Evolutionary conservation across 2,888 invertebrate genomes (phyloP).

Genomic region (Hesperia comma): DNA sequence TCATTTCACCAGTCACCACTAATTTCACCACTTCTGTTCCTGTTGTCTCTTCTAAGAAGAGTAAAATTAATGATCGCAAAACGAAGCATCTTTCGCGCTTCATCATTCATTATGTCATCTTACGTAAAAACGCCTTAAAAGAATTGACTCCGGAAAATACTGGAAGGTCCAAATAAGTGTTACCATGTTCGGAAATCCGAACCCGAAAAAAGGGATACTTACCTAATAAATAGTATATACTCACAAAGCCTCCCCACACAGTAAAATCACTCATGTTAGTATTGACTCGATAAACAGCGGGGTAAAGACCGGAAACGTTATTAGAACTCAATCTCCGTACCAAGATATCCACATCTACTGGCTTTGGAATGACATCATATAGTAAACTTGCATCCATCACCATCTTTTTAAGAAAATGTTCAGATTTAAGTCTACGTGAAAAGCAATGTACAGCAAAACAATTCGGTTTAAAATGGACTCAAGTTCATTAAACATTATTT

Average conservation of each 20-base stretch:
- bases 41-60: no score
- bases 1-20: no score
- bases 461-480: not conserved
- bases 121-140: no score
- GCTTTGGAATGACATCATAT: constrained; percentile 1
- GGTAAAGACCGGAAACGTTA: constrained; percentile 78
- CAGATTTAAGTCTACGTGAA: not conserved
- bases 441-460: not conserved
- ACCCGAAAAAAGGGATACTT: constrained; percentile 15
- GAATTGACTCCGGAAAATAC: not conserved
- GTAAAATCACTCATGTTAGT: constrained; percentile 69
- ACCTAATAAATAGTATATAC: constrained; percentile 27
- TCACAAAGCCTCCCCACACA: constrained; percentile 43
- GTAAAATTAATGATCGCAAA: no score
- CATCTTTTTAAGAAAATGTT: not conserved
- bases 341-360: constrained; percentile 34
- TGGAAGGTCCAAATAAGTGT: not conserved
- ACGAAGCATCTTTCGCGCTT: no score
- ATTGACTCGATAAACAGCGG: constrained; percentile 71
- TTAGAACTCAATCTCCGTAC: constrained; percentile 61
- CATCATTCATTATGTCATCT: no score
- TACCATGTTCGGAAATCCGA: not conserved
- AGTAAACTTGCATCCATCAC: not conserved
- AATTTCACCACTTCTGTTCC: no score
- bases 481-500: constrained; percentile 9